Base-by-base conservation (phyloP, 1,140 invertebrate species). In the Tetranychus urticae region DNA sequence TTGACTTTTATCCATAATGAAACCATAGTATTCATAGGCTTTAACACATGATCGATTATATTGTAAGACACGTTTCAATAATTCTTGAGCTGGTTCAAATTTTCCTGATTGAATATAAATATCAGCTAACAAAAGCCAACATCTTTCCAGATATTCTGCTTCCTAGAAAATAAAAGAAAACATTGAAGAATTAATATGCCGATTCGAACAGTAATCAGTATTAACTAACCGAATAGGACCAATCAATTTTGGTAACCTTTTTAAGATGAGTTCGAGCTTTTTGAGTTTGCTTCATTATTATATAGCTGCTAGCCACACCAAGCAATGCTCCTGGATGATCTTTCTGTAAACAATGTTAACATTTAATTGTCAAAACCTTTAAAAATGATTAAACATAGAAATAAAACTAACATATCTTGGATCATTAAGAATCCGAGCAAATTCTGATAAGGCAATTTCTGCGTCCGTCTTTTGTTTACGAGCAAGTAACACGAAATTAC, bases 191-290 rank as follows among this genome's bases (percentile, higher is more conserved):
- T 42, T 39, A 45, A 23, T 31, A 33, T 0, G 3, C 42, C n/a
- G 8, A 58, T 4, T 46, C 8, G 0, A 14, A 48, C 1, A 23
- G 23, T 23, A 23, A 23, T 23, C 23, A 23, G 23, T 42, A 10
- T 34, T 12, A 58, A 39, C 63, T 48, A 63, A 68, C 68, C 60
- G 90, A 87, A 63, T 89, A 85, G 12, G 81, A 89, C 92, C 93
- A 98, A 1, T 76, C 74, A 60, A 82, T 81, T 67, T 89, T 89
- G 3, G 82, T 80, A 14, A 97, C 80, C 42, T 88, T 76, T 72
- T 97, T 97, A 47, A 97, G 71, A 65, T 93, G 85, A 71, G 90
- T 92, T 63, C 90, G 81, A 0, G 91, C 90, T 60, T 88, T 75
- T 50, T 87, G 88, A 0, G 80, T 80, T 75, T 81, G 91, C 72